Evolutionary conservation across 2,113 vertebrate genomes (phyloP), one percentile per base, ranked within the genome.

Genomic region (Oreochromis spilurus): DNA sequence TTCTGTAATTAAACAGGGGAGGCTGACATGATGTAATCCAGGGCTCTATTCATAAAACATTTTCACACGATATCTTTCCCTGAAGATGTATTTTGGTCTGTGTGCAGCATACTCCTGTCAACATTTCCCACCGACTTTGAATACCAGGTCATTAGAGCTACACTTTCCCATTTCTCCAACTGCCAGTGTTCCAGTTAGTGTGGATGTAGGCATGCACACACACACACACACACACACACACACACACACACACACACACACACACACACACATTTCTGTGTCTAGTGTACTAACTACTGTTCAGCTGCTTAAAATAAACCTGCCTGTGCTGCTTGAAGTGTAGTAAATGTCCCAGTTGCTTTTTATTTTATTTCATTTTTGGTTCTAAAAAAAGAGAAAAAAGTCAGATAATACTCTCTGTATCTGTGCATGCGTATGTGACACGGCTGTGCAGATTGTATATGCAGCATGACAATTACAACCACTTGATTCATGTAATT

Each of bases 121-220:
- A 83, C 2, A 9, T 60, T 65, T 72, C 40, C 79, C 79, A 62
- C 82, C 24, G 8, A 82, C 26, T 90, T 55, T 85, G 84, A 92
- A 91, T 92, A 88, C 85, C 86, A 82, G 65, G 86, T 84, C 57
- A 90, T 93, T 62, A 93, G 34, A 79, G 57, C 19, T 14, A 7
- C 24, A 72, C 55, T 40, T 40, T 57, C 55, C 78, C 83, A 75
- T 75, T 48, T 48, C 40, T 48, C 40, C 67, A 75, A 48, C 40
- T 75, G 8, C 40, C 67, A 75, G 21, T 48, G 24, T 75, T 75
- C 67, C 67, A 48, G 67, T 72, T 72, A 72, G 67, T 72, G 8
- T 72, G 38, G 21, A 72, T 26, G 67, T 65, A 54, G 58, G 9
- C 80, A 53, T 9, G 6, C 36, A 45, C 40, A 40, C 38, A 12